Percentiles rank a stretch among this genome's conserved stretches.
These are phyloP conservation scores for Chironomus tentans DNA, from an alignment of 2,888 invertebrate species.

Conservation along the genomic window DNA sequence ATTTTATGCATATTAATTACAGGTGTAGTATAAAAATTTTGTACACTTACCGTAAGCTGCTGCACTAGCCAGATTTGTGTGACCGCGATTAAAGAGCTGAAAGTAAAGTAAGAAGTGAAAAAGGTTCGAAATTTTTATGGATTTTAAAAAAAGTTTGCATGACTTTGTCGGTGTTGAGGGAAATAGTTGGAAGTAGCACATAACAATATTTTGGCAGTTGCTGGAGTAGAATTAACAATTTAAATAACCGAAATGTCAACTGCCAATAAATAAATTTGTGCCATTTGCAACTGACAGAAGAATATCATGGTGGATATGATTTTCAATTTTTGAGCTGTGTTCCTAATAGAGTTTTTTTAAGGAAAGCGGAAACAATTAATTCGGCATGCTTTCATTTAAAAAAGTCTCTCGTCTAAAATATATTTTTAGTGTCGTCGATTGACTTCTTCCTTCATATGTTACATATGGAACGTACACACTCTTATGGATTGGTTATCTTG, in stretches of 20 bases:
- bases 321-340: background rate
- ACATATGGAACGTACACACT: background rate
- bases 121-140: background rate
- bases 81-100: constrained; percentile 28
- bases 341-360: background rate
- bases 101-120: background rate
- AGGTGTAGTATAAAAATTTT: background rate
- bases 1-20: background rate
- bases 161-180: background rate
- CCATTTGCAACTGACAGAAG: no score
- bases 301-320: no score
- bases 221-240: no score
- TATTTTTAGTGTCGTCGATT: background rate
- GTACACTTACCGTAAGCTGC: constrained; percentile 28
- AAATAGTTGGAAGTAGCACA: background rate
- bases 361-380: constrained; percentile 13
- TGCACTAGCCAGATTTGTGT: constrained; percentile 27
- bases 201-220: no score
- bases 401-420: background rate
- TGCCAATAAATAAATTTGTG: no score
- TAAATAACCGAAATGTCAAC: no score
- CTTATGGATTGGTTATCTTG: no score
- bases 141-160: background rate
- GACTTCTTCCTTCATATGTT: background rate
- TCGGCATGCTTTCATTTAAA: constrained; percentile 3